Conservation (phyloP, 2,113 vertebrate species). For the Phalacrocorax carbo region DNA sequence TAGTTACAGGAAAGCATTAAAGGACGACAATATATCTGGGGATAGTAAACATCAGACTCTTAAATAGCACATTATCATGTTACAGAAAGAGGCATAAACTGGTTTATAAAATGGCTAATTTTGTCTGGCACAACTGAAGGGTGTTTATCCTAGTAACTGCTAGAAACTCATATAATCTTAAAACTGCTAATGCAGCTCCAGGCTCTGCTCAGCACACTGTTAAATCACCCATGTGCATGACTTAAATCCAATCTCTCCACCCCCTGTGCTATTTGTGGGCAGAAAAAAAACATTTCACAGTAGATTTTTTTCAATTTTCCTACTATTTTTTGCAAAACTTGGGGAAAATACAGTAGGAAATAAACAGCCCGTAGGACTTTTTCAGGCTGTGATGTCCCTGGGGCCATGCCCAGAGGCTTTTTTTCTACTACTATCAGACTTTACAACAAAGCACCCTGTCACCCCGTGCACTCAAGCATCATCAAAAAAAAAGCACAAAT, state of each 20-base stretch:
- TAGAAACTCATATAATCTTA: neutral
- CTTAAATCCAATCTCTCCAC: no score
- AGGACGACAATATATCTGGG: neutral
- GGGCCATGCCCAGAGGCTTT: accelerated
- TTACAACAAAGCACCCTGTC: neutral
- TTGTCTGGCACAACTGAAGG: neutral
- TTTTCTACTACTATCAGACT: neutral
- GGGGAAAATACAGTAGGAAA: neutral
- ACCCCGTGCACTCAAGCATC: neutral
- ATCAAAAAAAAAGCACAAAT: no score
- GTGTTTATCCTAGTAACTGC: neutral
- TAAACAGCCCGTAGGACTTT: neutral
- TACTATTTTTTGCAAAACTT: neutral
- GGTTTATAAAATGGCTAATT: neutral
- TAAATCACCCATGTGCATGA: neutral
- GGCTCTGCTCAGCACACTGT: neutral
- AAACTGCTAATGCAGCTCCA: neutral
- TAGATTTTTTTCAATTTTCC: neutral
- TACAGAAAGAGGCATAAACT: neutral
- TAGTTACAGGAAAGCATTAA: neutral
- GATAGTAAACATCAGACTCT: neutral
- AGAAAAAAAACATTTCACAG: neutral
- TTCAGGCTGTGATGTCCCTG: accelerated
- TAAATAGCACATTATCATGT: neutral
- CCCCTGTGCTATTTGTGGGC: neutral